Conservation (phyloP, 2,797 vertebrate genomes). For the Ctenopoma kingsleyae region DNA sequence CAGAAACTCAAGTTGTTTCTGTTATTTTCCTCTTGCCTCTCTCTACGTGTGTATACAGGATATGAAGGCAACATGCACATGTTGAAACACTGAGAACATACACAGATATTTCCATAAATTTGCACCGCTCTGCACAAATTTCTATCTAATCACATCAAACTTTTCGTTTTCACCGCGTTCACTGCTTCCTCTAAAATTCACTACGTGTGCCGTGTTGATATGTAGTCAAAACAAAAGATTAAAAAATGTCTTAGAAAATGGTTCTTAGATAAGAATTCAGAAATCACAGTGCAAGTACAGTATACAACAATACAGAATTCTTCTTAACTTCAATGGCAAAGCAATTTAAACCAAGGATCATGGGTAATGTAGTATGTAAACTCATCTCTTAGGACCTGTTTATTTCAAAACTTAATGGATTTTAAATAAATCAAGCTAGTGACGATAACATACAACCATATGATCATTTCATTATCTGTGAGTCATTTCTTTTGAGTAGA, state of each 20-base stretch:
- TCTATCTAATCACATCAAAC: neutral
- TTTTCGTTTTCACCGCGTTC: neutral
- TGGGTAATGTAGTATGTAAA: neutral
- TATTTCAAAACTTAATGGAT: no score
- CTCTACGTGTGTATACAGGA: neutral
- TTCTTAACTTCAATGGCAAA: neutral
- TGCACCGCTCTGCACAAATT: neutral
- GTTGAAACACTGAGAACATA: neutral
- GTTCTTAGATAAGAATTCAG: no score
- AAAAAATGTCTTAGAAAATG: neutral
- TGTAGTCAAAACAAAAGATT: neutral
- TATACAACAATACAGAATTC: no score
- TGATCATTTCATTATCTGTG: no score
- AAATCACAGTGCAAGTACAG: no score
- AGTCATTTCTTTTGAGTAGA: no score
- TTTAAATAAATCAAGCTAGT: no score
- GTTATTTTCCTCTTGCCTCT: neutral
- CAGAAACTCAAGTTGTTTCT: neutral
- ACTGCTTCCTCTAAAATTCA: neutral
- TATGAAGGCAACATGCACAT: no score
- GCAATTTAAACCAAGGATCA: neutral
- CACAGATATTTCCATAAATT: neutral
- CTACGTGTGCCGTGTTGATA: no score
- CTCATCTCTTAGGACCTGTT: neutral
- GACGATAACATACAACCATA: no score